Percentiles rank a stretch among this genome's conserved stretches.
These are phyloP conservation scores for Phlogophora meticulosa DNA, from an alignment of 2,888 invertebrate species.

Conservation along the genomic window DNA sequence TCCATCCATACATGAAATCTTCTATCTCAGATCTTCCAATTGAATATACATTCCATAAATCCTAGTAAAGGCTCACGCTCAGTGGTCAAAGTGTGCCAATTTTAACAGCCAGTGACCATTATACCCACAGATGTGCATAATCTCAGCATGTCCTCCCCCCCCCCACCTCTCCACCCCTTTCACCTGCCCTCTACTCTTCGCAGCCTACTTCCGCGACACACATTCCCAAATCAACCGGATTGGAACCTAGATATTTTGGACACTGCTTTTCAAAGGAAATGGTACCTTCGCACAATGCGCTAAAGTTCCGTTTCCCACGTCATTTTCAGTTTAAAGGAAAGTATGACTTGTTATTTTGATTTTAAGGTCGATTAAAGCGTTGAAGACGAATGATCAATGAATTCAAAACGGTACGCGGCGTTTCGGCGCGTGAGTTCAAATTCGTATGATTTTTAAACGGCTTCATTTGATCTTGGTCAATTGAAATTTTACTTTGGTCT, in stretches of 20 bases:
- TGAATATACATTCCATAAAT: constrained; percentile 44
- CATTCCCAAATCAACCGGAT: constrained; percentile 88
- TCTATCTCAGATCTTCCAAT: constrained; percentile 24
- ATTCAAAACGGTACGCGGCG: constrained; percentile 83
- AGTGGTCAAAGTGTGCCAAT: constrained; percentile 66
- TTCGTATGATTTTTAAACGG: constrained; percentile 79
- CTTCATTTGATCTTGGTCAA: constrained; percentile 51
- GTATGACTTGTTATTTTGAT: constrained; percentile 69
- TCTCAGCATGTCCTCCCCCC: constrained; percentile 56
- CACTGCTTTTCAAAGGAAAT: constrained; percentile 62
- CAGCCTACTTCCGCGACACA: constrained; percentile 84
- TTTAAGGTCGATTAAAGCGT: constrained; percentile 74
- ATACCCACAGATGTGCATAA: constrained; percentile 76
- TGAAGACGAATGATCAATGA: constrained; percentile 74
- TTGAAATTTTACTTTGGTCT: constrained; percentile 34
- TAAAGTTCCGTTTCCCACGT: constrained; percentile 61
- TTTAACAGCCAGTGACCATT: constrained; percentile 64
- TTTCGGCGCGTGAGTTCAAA: constrained; percentile 78
- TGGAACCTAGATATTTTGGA: constrained; percentile 85
- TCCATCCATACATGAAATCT: neutral
- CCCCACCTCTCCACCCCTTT: constrained; percentile 63
- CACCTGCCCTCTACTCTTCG: constrained; percentile 70
- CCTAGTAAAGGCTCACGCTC: constrained; percentile 40
- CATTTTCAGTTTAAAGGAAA: constrained; percentile 57
- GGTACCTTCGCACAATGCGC: constrained; percentile 63